These are phyloP conservation scores for Crioceris asparagi DNA, from an alignment of 2,888 invertebrate species.

Conservation along the genomic window DNA sequence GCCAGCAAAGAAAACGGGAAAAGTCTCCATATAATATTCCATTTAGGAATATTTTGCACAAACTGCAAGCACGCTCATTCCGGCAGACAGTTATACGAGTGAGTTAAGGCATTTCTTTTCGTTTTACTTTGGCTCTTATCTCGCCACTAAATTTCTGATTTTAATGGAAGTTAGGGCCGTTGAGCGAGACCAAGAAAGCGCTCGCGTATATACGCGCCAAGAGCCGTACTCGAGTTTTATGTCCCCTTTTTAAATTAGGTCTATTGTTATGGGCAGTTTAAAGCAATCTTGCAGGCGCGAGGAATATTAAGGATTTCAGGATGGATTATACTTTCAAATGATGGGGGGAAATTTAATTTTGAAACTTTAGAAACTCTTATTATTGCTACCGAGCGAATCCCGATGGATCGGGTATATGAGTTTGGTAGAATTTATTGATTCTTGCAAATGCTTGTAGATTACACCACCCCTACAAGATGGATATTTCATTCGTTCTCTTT, in stretches of 20 bases:
- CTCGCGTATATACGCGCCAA: too few relatives aligned
- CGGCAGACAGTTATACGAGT: conserved; percentile 37
- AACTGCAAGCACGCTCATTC: conserved; percentile 37
- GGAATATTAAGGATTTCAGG: conserved; percentile 32
- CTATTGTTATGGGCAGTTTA: conserved; percentile 37
- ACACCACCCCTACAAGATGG: too few relatives aligned
- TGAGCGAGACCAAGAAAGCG: too few relatives aligned
- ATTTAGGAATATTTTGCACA: conserved; percentile 33
- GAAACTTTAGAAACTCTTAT: too few relatives aligned
- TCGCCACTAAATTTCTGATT: conserved; percentile 47
- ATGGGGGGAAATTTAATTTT: too few relatives aligned
- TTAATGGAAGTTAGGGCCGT: conserved; percentile 46
- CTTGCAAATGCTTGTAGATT: too few relatives aligned
- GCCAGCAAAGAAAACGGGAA: not conserved
- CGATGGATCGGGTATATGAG: too few relatives aligned
- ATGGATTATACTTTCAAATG: too few relatives aligned
- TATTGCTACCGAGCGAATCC: too few relatives aligned
- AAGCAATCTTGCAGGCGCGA: conserved; percentile 34
- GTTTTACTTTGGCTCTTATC: conserved; percentile 42
- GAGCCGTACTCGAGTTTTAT: conserved; percentile 35
- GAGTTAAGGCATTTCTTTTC: conserved; percentile 39
- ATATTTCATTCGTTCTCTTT: too few relatives aligned
- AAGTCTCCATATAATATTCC: conserved; percentile 31
- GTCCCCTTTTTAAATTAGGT: conserved; percentile 37
- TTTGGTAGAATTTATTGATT: too few relatives aligned